Evolutionary conservation across 1,140 invertebrate genomes (phyloP).

Genomic region (Steinernema feltiae): DNA sequence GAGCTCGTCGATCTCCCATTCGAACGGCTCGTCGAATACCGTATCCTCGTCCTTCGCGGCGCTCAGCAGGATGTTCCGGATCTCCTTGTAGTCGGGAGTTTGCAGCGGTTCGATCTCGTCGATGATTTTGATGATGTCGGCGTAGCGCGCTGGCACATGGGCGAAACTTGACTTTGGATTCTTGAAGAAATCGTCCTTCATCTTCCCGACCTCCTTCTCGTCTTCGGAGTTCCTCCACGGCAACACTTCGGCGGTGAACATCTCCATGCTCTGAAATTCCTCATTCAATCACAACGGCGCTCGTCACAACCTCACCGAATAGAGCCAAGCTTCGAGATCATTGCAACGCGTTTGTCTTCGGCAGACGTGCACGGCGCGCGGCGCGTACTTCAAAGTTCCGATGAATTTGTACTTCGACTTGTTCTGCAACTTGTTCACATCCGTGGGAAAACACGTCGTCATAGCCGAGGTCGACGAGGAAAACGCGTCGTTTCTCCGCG

Average conservation of each 20-base stretch:
- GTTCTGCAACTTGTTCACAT: background rate
- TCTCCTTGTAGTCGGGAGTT: background rate
- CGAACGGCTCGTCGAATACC: background rate
- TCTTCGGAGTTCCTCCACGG: background rate
- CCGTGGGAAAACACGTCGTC: background rate
- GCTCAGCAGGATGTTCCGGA: background rate
- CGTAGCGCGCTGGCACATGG: background rate
- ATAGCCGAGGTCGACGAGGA: background rate
- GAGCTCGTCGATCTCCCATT: background rate
- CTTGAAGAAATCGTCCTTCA: background rate
- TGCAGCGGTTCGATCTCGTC: background rate
- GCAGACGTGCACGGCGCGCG: background rate
- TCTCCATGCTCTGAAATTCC: background rate
- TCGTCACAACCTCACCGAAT: background rate
- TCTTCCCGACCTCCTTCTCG: background rate
- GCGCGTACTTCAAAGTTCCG: background rate
- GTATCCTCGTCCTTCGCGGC: background rate
- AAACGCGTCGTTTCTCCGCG: background rate
- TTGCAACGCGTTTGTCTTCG: background rate
- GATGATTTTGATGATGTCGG: background rate
- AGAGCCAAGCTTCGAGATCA: background rate
- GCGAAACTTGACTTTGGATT: background rate
- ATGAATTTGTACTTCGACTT: background rate
- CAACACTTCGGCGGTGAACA: background rate
- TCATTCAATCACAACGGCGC: background rate